A percentile compares a stretch with the other conserved stretches of the same genome.
Evolutionary conservation across 2,113 vertebrate genomes (phyloP).

Genomic region (Heteronetta atricapilla): DNA sequence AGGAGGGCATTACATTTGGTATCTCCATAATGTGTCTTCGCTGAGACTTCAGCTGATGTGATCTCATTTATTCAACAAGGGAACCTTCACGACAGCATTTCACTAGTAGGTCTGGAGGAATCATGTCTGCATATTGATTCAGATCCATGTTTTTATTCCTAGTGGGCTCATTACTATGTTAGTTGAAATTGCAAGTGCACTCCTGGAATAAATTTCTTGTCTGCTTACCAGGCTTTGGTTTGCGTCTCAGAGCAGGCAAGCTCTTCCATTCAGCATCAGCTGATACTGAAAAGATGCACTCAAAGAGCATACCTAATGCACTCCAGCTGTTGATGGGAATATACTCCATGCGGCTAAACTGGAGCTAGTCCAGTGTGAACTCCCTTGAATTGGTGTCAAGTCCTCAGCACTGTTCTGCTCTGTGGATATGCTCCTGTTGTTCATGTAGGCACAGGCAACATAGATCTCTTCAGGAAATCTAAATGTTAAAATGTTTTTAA

Average conservation of each 20-base stretch:
- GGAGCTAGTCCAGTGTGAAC: background rate
- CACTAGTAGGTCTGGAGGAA: background rate
- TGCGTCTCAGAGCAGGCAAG: background rate
- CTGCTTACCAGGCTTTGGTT: background rate
- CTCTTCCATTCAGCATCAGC: background rate
- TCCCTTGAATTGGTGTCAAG: background rate
- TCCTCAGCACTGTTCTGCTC: background rate
- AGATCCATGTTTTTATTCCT: background rate
- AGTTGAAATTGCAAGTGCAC: background rate
- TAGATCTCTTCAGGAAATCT: background rate
- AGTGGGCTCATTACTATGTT: background rate
- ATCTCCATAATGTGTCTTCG: background rate
- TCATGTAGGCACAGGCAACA: background rate
- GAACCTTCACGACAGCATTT: background rate
- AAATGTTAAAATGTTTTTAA: background rate
- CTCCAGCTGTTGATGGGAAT: background rate
- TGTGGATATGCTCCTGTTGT: background rate
- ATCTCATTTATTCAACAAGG: background rate
- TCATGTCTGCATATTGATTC: background rate
- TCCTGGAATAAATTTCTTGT: background rate
- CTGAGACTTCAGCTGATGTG: background rate
- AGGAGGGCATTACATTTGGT: background rate
- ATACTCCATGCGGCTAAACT: background rate
- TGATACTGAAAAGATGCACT: background rate
- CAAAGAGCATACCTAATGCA: background rate